Evolutionary conservation across 2,888 invertebrate genomes (phyloP), one percentile per base, ranked within the genome.

Genomic region (Pedicia rivosa): DNA sequence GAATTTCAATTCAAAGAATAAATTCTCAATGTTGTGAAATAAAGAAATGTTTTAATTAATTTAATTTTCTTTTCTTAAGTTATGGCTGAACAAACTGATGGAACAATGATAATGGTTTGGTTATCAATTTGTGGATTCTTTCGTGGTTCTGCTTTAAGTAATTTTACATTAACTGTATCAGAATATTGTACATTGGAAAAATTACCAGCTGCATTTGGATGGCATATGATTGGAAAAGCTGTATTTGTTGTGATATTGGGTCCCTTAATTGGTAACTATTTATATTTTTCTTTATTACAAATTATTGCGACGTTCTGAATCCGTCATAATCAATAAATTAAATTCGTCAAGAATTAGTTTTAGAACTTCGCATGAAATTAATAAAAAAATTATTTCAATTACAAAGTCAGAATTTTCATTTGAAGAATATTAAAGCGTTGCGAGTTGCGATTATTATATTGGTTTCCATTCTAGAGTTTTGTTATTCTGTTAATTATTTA

Each of bases 181-280:
- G 80, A 81, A 57, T 77, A 77, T 49, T 75, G 75, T 45, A 74
- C 78, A 1, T 53, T 73, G 45, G 78, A 80, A 51, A 78, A 78
- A 50, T 55, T 81, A 42, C 81, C 80, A 0, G 78, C 78, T 5
- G 80, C 81, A 9, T 79, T 79, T 51, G 81, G 80, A 12, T 63
- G 80, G 50, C 80, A 78, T 49, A 74, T 80, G 71, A 78, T 81
- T 44, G 75, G 74, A 48, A 80, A 80, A 52, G 80, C 79, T 7
- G 55, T 77, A 3, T 72, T 78, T 45, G 78, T 80, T 3, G 70
- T 78, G 9, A 55, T 62, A 9, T 66, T 80, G 44, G 80, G 80
- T 37, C 80, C 80, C 2, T 44, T 79, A 31, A 71, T 78, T 53
- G 78, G 78, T 77, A 52, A 65, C n/a, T n/a, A n/a, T n/a, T n/a